Conservation (phyloP, 2,888 invertebrate genomes). For the Phorcus lineatus region DNA sequence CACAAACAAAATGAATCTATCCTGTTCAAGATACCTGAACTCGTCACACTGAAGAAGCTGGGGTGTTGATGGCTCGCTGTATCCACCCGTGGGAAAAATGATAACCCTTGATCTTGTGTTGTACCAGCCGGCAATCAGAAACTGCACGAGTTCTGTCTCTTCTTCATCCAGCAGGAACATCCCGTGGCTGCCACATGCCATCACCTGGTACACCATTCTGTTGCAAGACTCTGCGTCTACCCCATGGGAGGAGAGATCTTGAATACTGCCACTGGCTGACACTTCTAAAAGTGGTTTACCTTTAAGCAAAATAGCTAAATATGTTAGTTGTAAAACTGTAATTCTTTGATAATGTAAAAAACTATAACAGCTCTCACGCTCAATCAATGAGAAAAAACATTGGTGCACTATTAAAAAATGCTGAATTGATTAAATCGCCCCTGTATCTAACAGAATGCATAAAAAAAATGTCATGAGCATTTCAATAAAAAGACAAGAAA, state of each 20-base stretch:
- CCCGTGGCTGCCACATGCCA: neutral
- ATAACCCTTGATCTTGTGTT: neutral
- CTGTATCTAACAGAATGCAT: too few species aligned
- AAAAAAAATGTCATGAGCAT: too few species aligned
- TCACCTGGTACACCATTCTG: neutral
- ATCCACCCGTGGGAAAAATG: neutral
- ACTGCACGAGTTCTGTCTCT: neutral
- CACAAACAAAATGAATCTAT: too few species aligned
- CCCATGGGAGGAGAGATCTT: neutral
- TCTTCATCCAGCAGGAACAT: neutral
- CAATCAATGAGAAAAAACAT: too few species aligned
- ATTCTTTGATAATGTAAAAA: too few species aligned
- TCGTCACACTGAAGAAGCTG: neutral
- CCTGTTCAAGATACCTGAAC: neutral
- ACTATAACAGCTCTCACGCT: too few species aligned
- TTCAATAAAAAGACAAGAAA: too few species aligned
- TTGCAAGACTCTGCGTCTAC: neutral
- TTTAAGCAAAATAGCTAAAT: too few species aligned
- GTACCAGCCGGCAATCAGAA: neutral
- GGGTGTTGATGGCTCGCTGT: neutral
- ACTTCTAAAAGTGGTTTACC: too few species aligned
- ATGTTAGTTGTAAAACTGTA: too few species aligned
- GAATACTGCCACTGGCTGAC: neutral
- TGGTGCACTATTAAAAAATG: too few species aligned
- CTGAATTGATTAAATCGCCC: too few species aligned